Conservation (phyloP, 2,797 vertebrate species). For the Darevskia nairensis region DNA sequence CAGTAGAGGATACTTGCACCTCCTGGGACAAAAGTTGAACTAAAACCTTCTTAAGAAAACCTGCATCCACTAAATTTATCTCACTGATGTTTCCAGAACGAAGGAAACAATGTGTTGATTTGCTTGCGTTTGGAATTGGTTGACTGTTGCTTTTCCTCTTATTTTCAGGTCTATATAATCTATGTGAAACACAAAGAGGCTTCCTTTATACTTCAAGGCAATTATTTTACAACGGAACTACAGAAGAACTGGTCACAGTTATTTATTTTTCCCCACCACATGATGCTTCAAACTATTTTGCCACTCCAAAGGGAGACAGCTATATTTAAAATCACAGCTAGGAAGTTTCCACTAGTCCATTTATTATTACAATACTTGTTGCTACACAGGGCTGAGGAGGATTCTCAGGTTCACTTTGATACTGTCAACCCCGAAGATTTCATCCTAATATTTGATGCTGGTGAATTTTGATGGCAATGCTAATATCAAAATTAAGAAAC, state of each 20-base stretch:
- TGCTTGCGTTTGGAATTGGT: background rate
- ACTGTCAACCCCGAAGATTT: background rate
- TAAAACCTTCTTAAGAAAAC: constrained; percentile 19
- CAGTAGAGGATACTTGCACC: background rate
- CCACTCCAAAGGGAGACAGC: background rate
- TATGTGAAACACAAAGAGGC: background rate
- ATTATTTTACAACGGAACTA: background rate
- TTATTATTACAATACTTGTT: background rate
- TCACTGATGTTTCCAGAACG: constrained; percentile 9
- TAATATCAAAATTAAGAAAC: too few relatives aligned
- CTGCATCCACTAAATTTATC: constrained; percentile 25
- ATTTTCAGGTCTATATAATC: background rate
- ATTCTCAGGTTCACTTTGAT: background rate
- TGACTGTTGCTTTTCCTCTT: background rate
- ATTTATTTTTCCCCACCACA: background rate
- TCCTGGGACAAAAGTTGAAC: constrained; percentile 34
- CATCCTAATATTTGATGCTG: background rate
- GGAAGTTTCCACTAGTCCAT: background rate
- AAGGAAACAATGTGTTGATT: constrained; percentile 28
- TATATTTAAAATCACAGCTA: background rate
- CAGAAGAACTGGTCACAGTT: background rate
- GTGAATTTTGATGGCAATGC: background rate
- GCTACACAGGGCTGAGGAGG: too few relatives aligned
- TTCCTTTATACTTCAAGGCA: background rate
- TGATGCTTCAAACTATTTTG: background rate